Base-by-base conservation (phyloP, 2,113 vertebrate genomes). In the Pseudonaja textilis region DNA sequence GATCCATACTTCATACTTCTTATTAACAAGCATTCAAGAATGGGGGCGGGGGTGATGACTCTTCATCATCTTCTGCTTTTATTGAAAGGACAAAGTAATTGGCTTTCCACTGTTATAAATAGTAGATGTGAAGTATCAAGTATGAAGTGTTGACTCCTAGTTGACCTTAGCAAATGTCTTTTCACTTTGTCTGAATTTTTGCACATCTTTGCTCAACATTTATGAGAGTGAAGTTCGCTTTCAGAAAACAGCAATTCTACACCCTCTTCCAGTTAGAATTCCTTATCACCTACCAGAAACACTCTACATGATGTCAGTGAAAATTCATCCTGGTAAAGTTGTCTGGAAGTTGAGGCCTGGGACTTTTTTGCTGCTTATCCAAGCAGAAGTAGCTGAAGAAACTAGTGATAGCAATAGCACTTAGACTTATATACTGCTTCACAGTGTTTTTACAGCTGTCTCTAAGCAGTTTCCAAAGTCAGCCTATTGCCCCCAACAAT, bases 111-210 rank as follows among this genome's bases (percentile, higher is more conserved):
- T 89, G 90, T 88, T 52, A 89, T 87, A 56, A 64, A 56, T 45
- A 34, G 52, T 26, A 90, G 94, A 89, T 50, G 4, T 87, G 90
- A 94, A 93, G 94, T 86, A 89, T 42, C 64, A 74, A 89, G 9
- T 89, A 85, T 91, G 45, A 90, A 25, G 59, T n/a, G 50, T 1
- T 81, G 91, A 92, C 92, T 93, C 12, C n/a, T 69, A 59, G 64
- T n/a, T 50, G 87, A 88, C 25, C 18, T 55, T 69, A 47, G 11
- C 54, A 87, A 93, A 92, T 22, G 54, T 85, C 34, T 56, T 54
- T 87, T 55, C 50, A 29, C 91, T 39, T 42, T 87, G 3, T 91
- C 85, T 55, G 87, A 74, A 34, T 57, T 57, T 92, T 25, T 69
- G 69, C 22, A 39, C 20, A 25, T 26, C 42, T 39, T 59, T 18